phyloP scores from a whole-genome alignment of 2,113 vertebrate species.

The Noturus placidus region DNA sequence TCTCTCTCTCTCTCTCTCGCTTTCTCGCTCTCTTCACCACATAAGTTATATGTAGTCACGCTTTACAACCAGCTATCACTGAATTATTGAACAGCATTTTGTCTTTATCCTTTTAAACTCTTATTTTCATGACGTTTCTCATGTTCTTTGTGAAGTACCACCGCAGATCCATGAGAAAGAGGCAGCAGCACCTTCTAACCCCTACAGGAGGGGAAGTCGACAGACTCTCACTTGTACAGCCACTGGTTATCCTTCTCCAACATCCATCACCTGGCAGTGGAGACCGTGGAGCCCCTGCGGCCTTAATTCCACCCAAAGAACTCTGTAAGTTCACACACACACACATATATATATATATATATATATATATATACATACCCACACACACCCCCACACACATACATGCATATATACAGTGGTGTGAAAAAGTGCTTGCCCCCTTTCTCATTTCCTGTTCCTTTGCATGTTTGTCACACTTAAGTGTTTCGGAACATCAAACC shows the following conservation, averaged over 20 bases:
- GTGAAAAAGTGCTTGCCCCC: too few species aligned
- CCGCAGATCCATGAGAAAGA: constrained; percentile 95
- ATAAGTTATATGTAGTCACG: neutral
- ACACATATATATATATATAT: too few species aligned
- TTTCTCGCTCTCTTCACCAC: neutral
- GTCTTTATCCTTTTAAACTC: neutral
- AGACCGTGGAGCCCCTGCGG: constrained; percentile 90
- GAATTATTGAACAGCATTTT: neutral
- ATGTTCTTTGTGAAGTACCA: constrained; percentile 74
- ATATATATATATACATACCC: too few species aligned
- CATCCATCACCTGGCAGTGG: constrained; percentile 89
- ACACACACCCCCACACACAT: too few species aligned
- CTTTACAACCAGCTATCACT: neutral
- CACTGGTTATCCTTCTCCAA: constrained; percentile 81
- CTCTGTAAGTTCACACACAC: too few species aligned
- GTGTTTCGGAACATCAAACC: too few species aligned
- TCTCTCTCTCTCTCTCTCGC: neutral
- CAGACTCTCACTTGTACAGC: constrained; percentile 91
- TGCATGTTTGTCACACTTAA: too few species aligned
- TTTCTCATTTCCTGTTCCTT: too few species aligned
- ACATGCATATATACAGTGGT: too few species aligned
- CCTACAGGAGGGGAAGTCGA: constrained; percentile 85
- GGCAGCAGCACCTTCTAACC: constrained; percentile 82
- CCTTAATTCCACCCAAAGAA: constrained; percentile 74
- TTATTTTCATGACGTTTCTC: constrained; percentile 1